phyloP scores from a whole-genome alignment of 2,888 invertebrate species.

The Pollenia labialis region DNA sequence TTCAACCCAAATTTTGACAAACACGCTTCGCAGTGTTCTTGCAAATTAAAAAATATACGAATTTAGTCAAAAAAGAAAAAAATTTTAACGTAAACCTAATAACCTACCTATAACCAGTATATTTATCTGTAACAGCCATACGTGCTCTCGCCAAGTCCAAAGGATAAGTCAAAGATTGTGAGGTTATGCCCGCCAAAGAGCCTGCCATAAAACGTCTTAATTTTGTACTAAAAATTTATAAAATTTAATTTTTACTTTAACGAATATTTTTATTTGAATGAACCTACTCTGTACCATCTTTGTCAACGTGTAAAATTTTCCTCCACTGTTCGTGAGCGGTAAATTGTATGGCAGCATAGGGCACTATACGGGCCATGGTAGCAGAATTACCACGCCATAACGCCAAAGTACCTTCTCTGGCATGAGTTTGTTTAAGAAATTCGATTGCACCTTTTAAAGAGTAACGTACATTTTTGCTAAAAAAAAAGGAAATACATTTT shows the following conservation, averaged over 20 bases:
- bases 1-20: conserved; percentile 88
- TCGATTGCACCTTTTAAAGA: conserved; percentile 88
- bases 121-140: conserved; percentile 96
- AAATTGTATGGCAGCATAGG: conserved; percentile 99
- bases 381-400: conserved; percentile 99
- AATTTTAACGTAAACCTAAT: background rate
- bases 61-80: background rate
- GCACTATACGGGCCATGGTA: conserved; percentile 98
- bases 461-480: conserved; percentile 88
- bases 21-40: conserved; percentile 86
- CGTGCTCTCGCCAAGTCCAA: conserved; percentile 97
- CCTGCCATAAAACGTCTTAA: conserved; percentile 90
- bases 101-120: conserved; percentile 87
- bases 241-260: background rate
- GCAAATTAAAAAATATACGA: background rate
- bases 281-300: conserved; percentile 85
- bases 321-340: conserved; percentile 99
- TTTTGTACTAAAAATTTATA: conserved; percentile 80
- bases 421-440: conserved; percentile 89
- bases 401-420: conserved; percentile 91
- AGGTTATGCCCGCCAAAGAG: conserved; percentile 97
- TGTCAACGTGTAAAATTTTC: conserved; percentile 89
- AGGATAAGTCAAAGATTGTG: conserved; percentile 97
- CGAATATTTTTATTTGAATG: conserved; percentile 7
- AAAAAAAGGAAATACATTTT: conserved; percentile 14